These are phyloP conservation scores for Elgaria multicarinata DNA, from an alignment of 2,113 vertebrate species.

Conservation along the genomic window DNA sequence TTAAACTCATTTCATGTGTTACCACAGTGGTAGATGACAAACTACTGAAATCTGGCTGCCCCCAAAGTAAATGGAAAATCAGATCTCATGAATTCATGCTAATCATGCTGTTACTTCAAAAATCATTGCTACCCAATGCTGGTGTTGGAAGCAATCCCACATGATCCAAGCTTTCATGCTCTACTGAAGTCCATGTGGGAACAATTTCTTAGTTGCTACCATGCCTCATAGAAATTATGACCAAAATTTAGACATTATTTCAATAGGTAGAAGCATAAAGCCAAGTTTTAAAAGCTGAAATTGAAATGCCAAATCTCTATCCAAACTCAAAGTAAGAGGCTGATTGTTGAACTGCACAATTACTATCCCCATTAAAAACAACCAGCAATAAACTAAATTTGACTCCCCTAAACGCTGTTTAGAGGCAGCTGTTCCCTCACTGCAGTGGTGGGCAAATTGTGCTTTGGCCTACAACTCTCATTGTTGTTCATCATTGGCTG, in stretches of 20 bases:
- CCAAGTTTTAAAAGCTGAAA: neutral
- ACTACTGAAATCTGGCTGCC: neutral
- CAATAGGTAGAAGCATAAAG: neutral
- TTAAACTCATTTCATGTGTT: neutral
- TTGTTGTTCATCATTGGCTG: no score
- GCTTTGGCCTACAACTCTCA: no score
- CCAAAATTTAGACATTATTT: neutral
- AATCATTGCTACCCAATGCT: neutral
- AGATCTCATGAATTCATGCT: neutral
- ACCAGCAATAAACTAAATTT: neutral
- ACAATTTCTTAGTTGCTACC: neutral
- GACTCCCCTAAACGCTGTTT: neutral
- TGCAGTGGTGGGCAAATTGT: no score
- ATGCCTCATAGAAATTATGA: neutral
- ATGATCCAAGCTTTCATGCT: neutral
- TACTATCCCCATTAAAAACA: neutral
- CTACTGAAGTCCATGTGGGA: neutral
- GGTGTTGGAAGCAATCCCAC: neutral
- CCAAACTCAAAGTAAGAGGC: neutral
- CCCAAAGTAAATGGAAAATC: neutral
- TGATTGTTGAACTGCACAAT: neutral
- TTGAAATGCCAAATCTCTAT: neutral
- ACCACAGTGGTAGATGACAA: no score
- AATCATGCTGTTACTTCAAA: neutral
- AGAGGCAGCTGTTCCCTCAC: neutral